Base-by-base conservation (phyloP, 2,113 vertebrate genomes). In the Pachycephala philippinensis region DNA sequence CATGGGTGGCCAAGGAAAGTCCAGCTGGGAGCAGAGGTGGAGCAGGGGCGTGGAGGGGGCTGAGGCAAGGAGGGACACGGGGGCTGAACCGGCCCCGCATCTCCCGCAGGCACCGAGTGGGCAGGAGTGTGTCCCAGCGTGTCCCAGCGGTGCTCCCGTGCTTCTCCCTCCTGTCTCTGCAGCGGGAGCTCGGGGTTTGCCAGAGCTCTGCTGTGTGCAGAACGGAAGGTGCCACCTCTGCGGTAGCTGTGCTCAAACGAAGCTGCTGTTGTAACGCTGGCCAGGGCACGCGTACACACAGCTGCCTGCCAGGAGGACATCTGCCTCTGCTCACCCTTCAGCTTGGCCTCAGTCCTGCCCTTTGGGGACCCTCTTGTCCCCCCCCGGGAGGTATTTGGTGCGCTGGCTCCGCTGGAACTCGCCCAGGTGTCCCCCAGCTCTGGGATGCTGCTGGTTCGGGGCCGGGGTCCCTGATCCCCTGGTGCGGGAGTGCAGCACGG, bases 351-450 rank as follows among this genome's bases (percentile, higher is more conserved):
- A 31, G 4, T 50, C 56, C 53, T 44, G 37, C 35, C 44, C n/a
- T n/a, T 47, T 18, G 5, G 8, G 33, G 49, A 78, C 53, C n/a
- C 39, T 42, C 66, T 1, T 4, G 2, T 6, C 8, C 13, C 13
- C 3, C 4, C 9, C 19, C 0, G 0, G 11, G 56, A 44, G 66
- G 16, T 3, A 63, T 68, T 40, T 19, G 35, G 33, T 24, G 37
- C 1, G 0, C 57, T 9, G 7, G 15, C 22, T 79, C 72, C 27
- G 35, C 71, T 6, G 4, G 33, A 65, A 24, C 28, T 49, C 1
- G 0, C 6, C 13, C 68, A 19, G 47, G 57, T 18, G 18, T 8
- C 11, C 37, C 54, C 44, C 68, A 4, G 20, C 64, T 50, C 82
- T 5, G 4, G 26, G 74, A 8, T 37, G 60, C 68, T 31, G 64